phyloP scores from a whole-genome alignment of 2,797 vertebrate species.

The Pitangus sulphuratus region DNA sequence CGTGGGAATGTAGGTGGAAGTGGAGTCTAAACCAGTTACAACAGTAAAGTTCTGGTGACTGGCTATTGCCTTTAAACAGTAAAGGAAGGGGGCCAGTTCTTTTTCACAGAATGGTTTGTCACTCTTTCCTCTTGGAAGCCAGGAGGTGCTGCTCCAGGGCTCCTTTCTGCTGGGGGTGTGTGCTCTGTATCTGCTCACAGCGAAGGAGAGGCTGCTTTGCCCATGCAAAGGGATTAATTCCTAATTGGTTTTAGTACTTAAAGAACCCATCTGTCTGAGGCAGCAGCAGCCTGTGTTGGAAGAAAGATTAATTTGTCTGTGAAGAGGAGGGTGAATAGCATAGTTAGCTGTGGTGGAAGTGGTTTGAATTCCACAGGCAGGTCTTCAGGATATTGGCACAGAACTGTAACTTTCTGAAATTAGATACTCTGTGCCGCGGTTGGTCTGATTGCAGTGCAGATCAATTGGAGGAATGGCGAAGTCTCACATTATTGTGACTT shows the following conservation, averaged over 20 bases:
- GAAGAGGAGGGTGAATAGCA: not conserved
- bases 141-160: not conserved
- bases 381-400: not conserved
- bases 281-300: not conserved
- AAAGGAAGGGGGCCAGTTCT: not conserved
- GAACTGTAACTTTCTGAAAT: not conserved
- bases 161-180: not conserved
- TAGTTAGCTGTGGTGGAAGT: not conserved
- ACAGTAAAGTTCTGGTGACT: not conserved
- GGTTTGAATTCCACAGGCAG: not conserved
- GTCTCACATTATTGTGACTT: not conserved
- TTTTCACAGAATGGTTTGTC: not conserved
- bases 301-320: constrained; percentile 12
- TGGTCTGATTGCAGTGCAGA: not conserved
- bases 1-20: not conserved
- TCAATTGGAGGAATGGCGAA: not conserved
- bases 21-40: not conserved
- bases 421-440: not conserved
- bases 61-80: not conserved
- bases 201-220: not conserved
- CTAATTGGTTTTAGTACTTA: constrained; percentile 37
- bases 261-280: constrained; percentile 33
- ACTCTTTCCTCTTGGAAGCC: not conserved
- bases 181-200: not conserved
- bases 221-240: not conserved